Evolutionary conservation across 1,140 invertebrate genomes (phyloP), one percentile per base, ranked within the genome.

Genomic region (Eciton burchellii): DNA sequence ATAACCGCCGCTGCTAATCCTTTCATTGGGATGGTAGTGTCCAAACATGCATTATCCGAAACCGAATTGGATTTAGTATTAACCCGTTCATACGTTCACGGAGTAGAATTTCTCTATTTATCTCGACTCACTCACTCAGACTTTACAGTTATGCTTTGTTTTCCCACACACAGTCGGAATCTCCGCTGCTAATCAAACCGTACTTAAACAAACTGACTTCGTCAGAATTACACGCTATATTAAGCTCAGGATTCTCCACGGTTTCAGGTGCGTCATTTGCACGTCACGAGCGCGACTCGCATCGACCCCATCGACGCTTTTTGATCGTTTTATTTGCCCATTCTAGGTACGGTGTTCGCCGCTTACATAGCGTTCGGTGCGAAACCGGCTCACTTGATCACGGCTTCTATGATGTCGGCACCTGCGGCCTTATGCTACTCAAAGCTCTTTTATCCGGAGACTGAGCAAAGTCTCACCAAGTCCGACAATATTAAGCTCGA

Each of bases 371-470:
- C 95, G 19, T 98, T 98, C 91, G 98, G 98, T 1, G 98, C 98
- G 5, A 95, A 97, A 81, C 95, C 97, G 1, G 95, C 96, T 0
- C 96, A 98, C 93, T 92, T 98, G 21, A 96, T 99, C 62, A 98
- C 98, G 0, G 98, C 99, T 0, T 98, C 97, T 59, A 96, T 99
- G 0, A 99, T 99, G 98, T 97, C 98, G 0, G 98, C 98, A 0
- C 98, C 99, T 0, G 98, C 98, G 29, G 97, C 98, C 0, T 93
- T 99, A 4, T 97, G 97, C 87, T 97, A 96, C 81, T 96, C 98
- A 0, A 99, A 99, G 93, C 93, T 99, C 6, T 95, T 99, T 86
- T 97, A 97, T 94, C 99, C 99, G 0, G 99, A 99, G 94, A 97
- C 96, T 0, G 96, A 97, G 89, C 94, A 96, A 71, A 96, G 97